phyloP scores from a whole-genome alignment of 2,797 vertebrate genomes.

The Pipistrellus pygmaeus region DNA sequence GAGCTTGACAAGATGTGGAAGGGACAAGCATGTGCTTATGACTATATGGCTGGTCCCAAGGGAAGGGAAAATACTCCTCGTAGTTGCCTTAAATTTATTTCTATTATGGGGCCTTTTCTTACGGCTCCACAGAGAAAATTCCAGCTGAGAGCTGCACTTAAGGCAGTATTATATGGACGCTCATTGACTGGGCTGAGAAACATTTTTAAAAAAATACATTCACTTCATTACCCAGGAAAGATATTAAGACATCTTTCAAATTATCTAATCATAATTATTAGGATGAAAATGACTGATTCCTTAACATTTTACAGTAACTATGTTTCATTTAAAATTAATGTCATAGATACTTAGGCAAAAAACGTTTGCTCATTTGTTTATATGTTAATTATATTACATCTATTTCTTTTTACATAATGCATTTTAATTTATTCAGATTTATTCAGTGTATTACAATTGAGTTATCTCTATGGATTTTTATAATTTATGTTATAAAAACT shows the following conservation, averaged over 20 bases:
- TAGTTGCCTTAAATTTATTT: constrained; percentile 46
- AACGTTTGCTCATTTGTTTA: constrained; percentile 52
- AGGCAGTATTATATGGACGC: not conserved
- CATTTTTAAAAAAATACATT: not conserved
- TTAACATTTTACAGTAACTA: constrained; percentile 27
- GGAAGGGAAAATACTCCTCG: not conserved
- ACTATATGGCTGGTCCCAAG: not conserved
- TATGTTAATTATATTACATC: constrained; percentile 40
- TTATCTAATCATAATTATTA: constrained; percentile 6
- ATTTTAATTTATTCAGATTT: constrained; percentile 66
- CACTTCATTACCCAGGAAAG: not conserved
- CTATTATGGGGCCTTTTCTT: not conserved
- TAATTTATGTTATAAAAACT: constrained; percentile 62
- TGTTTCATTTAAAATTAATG: constrained; percentile 57
- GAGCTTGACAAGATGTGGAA: not conserved
- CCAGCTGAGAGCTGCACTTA: not conserved
- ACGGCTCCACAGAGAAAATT: constrained; percentile 34
- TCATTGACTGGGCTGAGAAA: not conserved
- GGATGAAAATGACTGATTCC: constrained; percentile 3
- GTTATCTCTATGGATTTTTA: constrained; percentile 54
- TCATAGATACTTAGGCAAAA: not conserved
- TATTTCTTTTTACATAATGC: constrained; percentile 46
- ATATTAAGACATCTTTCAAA: constrained; percentile 35
- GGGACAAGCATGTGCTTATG: not conserved
- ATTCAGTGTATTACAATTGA: constrained; percentile 27